Evolutionary conservation across 1,140 invertebrate genomes (phyloP).

Genomic region (Drosophila murphyi): DNA sequence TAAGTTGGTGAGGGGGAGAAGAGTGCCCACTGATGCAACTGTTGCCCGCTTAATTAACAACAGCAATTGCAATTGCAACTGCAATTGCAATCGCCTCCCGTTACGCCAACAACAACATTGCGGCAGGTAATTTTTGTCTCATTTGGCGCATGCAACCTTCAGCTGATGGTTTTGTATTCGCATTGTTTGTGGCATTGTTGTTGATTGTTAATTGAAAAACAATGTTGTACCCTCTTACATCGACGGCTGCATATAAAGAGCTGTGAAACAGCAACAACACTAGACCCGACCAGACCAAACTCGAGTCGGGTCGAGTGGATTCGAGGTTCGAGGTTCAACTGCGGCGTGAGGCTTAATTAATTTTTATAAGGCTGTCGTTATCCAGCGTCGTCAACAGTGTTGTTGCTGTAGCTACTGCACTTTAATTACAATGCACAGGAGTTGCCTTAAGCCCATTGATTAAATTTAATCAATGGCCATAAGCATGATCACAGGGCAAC

Average conservation of each 20-base stretch:
- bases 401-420: constrained; percentile 49
- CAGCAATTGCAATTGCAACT: constrained; percentile 71
- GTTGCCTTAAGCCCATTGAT: constrained; percentile 81
- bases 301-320: neutral
- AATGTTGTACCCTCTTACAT: constrained; percentile 70
- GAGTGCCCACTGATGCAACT: constrained; percentile 42
- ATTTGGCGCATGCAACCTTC: constrained; percentile 72
- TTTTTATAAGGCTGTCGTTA: constrained; percentile 75
- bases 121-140: constrained; percentile 76
- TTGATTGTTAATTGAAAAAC: constrained; percentile 83
- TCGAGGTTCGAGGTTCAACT: constrained; percentile 38
- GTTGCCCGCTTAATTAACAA: constrained; percentile 75
- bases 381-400: constrained; percentile 33
- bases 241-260: constrained; percentile 70
- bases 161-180: constrained; percentile 38
- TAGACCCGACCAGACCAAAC: constrained; percentile 10
- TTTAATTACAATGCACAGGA: constrained; percentile 79
- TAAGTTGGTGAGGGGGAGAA: neutral
- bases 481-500: constrained; percentile 42
- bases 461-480: constrained; percentile 81
- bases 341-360: constrained; percentile 73
- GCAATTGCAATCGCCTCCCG: constrained; percentile 18
- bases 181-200: constrained; percentile 70
- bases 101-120: constrained; percentile 10
- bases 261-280: constrained; percentile 46